Percentiles rank a stretch among this genome's conserved stretches.
Conservation (phyloP, 2,888 invertebrate genomes). For the Papilio protenor region DNA sequence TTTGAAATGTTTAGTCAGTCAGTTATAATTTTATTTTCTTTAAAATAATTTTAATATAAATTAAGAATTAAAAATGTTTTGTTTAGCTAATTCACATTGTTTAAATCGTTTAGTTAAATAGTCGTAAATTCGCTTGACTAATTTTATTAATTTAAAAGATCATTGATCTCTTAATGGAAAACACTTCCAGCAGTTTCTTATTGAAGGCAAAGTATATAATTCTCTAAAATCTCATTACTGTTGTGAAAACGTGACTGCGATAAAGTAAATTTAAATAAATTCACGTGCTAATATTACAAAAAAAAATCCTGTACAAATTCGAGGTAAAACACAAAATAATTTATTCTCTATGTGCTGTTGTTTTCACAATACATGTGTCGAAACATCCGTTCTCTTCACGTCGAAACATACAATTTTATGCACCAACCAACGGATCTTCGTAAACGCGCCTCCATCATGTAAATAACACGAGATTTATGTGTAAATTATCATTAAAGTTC, state of each 20-base stretch:
- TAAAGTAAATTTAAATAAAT: neutral
- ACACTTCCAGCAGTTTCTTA: no score
- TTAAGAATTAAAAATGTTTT: neutral
- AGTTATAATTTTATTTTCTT: neutral
- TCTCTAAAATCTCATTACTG: no score
- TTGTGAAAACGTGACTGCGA: neutral
- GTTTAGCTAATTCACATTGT: neutral
- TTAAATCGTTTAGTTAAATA: neutral
- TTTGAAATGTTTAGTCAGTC: neutral
- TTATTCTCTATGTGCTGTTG: slow-evolving; percentile 12
- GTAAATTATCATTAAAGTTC: neutral
- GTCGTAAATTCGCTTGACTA: neutral
- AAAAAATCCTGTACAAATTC: neutral
- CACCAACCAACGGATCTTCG: slow-evolving; percentile 22
- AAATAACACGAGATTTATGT: neutral
- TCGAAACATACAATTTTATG: slow-evolving; percentile 51
- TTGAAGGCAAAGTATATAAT: no score
- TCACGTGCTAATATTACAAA: neutral
- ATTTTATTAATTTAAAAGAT: no score
- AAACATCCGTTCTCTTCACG: slow-evolving; percentile 55
- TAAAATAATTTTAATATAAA: neutral
- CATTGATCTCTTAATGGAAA: no score
- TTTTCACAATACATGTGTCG: slow-evolving; percentile 45
- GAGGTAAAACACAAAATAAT: neutral
- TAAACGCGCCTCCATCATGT: slow-evolving; percentile 16